Evolutionary conservation across 2,888 invertebrate genomes (phyloP), one percentile per base, ranked within the genome.

Genomic region (Trichacis sp.): DNA sequence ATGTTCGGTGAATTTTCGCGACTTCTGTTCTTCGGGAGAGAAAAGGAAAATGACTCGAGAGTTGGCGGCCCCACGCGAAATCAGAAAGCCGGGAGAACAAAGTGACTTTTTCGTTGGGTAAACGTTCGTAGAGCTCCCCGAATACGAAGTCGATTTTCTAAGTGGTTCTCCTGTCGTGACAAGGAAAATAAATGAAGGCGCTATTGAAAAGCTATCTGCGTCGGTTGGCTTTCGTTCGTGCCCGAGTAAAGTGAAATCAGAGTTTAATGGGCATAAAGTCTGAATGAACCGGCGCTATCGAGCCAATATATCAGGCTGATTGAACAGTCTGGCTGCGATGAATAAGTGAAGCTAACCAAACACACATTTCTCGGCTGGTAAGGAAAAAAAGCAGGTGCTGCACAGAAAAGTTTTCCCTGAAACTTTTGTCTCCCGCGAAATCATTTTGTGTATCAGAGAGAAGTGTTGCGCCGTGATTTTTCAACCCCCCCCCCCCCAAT

Each of bases 201-300:
- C 72, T 68, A 77, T 78, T 76, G 75, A 76, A 77, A 76, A 73
- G 73, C 73, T 74, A 78, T 77, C 72, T 71, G 67, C 60, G 62
- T 51, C 64, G 61, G 68, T 68, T 68, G 69, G 69, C 70, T 71
- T 72, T 72, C 54, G 62, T 73, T 75, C 74, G 69, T 68, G 73
- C 69, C 68, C 53, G 64, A 63, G 59, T 63, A 68, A 65, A 63
- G 59, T 63, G 69, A 74, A 75, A 77, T 74, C 72, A 71, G 71
- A 68, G 68, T 78, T 76, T 77, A 76, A 77, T 77, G 73, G 76
- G 69, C 71, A 75, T 75, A 77, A 77, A 72, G 74, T 71, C 70
- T 60, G 74, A 77, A 73, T 73, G 71, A 72, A 71, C 63, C 56
- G 51, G 55, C 70, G 53, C 71, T 75, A 76, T 72, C 72, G 68